A percentile compares a stretch with the other conserved stretches of the same genome.
Conservation (phyloP, 2,888 invertebrate genomes). For the Disparrhopalites patrizii region DNA sequence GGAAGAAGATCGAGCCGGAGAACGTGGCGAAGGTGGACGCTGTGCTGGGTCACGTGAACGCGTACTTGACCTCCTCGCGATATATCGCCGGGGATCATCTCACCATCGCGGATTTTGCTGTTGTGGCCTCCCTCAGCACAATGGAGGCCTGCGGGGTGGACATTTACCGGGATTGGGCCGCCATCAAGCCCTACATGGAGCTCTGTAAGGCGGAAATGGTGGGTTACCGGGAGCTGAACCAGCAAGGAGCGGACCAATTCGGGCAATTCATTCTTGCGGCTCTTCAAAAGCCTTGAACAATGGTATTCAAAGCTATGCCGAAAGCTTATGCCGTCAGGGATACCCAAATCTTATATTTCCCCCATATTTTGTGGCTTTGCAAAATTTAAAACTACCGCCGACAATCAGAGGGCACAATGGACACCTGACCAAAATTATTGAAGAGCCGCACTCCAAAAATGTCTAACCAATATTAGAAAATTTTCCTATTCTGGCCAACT, state of each 20-base stretch:
- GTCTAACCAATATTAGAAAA: too few relatives aligned
- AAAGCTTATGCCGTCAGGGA: too few relatives aligned
- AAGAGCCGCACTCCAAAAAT: too few relatives aligned
- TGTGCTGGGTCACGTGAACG: slow-evolving; percentile 53
- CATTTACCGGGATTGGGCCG: slow-evolving; percentile 61
- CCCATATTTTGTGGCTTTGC: too few relatives aligned
- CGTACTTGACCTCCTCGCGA: slow-evolving; percentile 50
- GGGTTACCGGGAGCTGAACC: slow-evolving; percentile 57
- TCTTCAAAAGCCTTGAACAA: not conserved
- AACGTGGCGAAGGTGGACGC: slow-evolving; percentile 50
- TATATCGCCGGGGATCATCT: slow-evolving; percentile 52
- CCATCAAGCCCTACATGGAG: slow-evolving; percentile 63
- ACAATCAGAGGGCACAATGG: too few relatives aligned
- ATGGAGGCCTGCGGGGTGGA: slow-evolving; percentile 58
- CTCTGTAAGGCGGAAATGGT: slow-evolving; percentile 60
- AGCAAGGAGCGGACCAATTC: slow-evolving; percentile 46
- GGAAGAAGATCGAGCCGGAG: slow-evolving; percentile 51
- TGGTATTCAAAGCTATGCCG: too few relatives aligned
- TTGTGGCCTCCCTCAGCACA: slow-evolving; percentile 53
- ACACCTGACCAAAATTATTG: too few relatives aligned
- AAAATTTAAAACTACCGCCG: too few relatives aligned
- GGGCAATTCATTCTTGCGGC: slow-evolving; percentile 41
- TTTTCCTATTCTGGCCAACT: too few relatives aligned
- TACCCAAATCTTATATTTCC: too few relatives aligned
- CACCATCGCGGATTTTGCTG: slow-evolving; percentile 54